phyloP scores from a whole-genome alignment of 2,888 invertebrate species.

The Agonum fuliginosum region DNA sequence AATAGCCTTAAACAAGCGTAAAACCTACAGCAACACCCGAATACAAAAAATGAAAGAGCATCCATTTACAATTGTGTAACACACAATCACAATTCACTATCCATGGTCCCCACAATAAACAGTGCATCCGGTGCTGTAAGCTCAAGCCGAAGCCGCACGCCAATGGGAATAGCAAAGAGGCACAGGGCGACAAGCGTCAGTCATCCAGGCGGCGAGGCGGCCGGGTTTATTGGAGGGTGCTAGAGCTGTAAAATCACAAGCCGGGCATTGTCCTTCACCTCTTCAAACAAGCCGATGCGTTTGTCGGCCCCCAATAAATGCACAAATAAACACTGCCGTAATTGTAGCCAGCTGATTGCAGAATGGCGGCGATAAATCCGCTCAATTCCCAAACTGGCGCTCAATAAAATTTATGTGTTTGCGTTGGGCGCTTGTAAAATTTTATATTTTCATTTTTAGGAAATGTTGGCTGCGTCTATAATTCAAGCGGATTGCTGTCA shows the following conservation, averaged over 20 bases:
- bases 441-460: constrained; percentile 57
- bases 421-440: constrained; percentile 62
- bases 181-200: not conserved
- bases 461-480: constrained; percentile 40
- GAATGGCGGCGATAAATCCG: constrained; percentile 65
- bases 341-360: constrained; percentile 69
- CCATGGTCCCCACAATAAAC: not conserved
- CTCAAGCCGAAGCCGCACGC: constrained; percentile 50
- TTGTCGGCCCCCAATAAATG: constrained; percentile 66
- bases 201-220: constrained; percentile 61
- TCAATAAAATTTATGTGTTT: constrained; percentile 69
- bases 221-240: constrained; percentile 65
- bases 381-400: constrained; percentile 66
- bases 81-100: constrained; percentile 19
- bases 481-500: constrained; percentile 50
- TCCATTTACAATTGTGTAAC: not conserved
- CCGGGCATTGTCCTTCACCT: constrained; percentile 62
- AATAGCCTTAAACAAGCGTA: not conserved
- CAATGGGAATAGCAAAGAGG: constrained; percentile 41
- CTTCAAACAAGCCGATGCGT: constrained; percentile 66
- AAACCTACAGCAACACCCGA: not conserved
- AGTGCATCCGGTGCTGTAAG: constrained; percentile 16
- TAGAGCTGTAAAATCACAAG: constrained; percentile 58
- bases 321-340: constrained; percentile 67
- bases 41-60: not conserved